Base-by-base conservation (phyloP, 2,113 vertebrate genomes). In the Oryzias curvinotus region DNA sequence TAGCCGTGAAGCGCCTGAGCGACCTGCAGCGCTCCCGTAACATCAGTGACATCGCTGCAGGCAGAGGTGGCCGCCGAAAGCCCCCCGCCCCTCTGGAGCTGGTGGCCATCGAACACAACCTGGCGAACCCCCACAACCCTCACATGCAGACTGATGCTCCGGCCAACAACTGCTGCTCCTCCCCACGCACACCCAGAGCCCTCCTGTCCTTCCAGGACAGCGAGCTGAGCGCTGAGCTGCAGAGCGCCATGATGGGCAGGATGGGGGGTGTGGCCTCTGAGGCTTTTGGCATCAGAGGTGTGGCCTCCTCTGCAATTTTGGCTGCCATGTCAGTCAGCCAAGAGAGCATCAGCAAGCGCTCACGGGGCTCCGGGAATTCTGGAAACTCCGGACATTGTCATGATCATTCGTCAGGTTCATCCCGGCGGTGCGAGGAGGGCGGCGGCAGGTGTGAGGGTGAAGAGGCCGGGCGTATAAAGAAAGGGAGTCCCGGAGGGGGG, bases 201-300 rank as follows among this genome's bases (percentile, higher is more conserved):
- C 92, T 89, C 1, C 67, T 88, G 0, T 98, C 95, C 53, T 98
- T 98, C 68, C 95, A 97, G 88, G 95, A 94, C 86, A 94, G 95
- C 0, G 95, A 98, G 87, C 81, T 97, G 57, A 98, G 96, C 62
- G 78, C 91, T 0, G 95, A 98, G 82, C 91, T 98, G 6, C 96
- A 97, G 80, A 95, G 88, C 0, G 95, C 96, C 55, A 96, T 98
- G 93, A 93, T 71, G 47, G 75, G 85, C 62, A 62, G 73, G 45
- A 42, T 18, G 0, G 76, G 68, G 2, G 80, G 75, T 1, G 74
- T 66, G 16, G 64, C 66, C 0, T 25, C 57, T 0, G 80, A 85
- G 26, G 89, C 88, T 0, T 92, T 94, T 0, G 52, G 82, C 19
- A 85, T 95, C 63, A 93, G 87, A 81, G 85, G 69, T 17, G 86